Percentiles rank a stretch among this genome's conserved stretches.
phyloP scores from a whole-genome alignment of 2,888 invertebrate genomes.

The Boloria selene region DNA sequence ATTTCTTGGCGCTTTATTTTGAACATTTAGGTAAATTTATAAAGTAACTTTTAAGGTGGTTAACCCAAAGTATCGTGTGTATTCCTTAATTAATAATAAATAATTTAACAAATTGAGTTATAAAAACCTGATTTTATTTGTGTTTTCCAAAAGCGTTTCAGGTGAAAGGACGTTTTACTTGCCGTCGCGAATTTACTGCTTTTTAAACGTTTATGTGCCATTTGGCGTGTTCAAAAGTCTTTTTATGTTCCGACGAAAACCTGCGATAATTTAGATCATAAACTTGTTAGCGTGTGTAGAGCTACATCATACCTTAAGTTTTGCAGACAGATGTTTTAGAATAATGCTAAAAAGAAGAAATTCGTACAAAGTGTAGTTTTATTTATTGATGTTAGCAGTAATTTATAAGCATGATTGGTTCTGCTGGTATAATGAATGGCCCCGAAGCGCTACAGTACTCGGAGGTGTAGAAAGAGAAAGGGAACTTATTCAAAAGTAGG shows the following conservation, averaged over 20 bases:
- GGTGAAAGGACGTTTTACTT: constrained; percentile 72
- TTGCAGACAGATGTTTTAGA: constrained; percentile 12
- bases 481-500: constrained; percentile 81
- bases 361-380: constrained; percentile 10
- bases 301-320: constrained; percentile 4
- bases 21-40: background rate
- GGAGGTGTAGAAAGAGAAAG: constrained; percentile 81
- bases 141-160: constrained; percentile 50
- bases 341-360: background rate
- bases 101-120: constrained; percentile 22
- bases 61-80: background rate
- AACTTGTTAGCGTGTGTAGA: constrained; percentile 29
- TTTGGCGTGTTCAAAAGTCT: constrained; percentile 68
- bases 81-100: background rate
- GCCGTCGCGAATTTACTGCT: constrained; percentile 66
- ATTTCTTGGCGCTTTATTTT: background rate
- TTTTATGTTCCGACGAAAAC: constrained; percentile 47
- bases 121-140: constrained; percentile 40
- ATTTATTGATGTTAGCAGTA: constrained; percentile 23
- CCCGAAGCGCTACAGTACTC: constrained; percentile 56
- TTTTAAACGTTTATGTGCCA: constrained; percentile 69
- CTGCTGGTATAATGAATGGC: constrained; percentile 63
- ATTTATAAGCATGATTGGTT: constrained; percentile 34
- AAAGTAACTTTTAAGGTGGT: background rate
- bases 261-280: constrained; percentile 57